Percentiles rank a stretch among this genome's conserved stretches.
phyloP scores from a whole-genome alignment of 30 jellyfish, hydroid and myxozoan genomes.

The Euphysa ruthae region DNA sequence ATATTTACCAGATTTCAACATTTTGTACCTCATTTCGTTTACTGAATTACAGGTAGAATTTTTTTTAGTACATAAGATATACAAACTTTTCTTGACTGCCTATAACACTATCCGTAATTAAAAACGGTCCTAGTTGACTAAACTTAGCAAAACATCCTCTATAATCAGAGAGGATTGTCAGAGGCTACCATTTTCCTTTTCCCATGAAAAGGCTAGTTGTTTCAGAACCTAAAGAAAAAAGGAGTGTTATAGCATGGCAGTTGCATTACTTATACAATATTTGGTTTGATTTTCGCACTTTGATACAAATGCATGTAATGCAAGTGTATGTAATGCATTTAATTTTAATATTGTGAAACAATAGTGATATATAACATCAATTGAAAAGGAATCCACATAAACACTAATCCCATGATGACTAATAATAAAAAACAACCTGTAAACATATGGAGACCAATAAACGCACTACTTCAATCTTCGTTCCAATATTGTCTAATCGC shows the following conservation, averaged over 20 bases:
- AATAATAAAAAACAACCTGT: conserved; percentile 29
- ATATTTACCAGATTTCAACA: conserved; percentile 36
- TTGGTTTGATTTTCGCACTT: not conserved
- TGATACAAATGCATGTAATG: too few relatives aligned
- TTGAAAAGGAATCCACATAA: not conserved
- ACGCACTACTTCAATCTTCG: conserved; percentile 19
- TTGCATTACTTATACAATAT: not conserved
- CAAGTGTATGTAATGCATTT: not conserved
- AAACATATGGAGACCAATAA: conserved; percentile 59
- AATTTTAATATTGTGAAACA: not conserved
- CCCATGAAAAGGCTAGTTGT: conserved; percentile 18
- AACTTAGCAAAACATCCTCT: not conserved
- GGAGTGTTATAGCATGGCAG: not conserved
- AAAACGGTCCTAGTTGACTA: not conserved
- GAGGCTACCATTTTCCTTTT: not conserved
- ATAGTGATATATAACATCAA: not conserved
- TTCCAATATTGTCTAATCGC: conserved; percentile 32
- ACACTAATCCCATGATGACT: conserved; percentile 1
- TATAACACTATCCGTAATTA: not conserved
- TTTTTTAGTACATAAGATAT: conserved; percentile 7
- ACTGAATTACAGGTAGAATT: not conserved
- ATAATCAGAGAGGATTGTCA: not conserved
- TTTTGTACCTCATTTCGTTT: conserved; percentile 2
- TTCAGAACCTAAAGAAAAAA: conserved; percentile 22
- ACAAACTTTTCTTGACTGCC: conserved; percentile 5